Conservation (phyloP, 2,113 vertebrate genomes). For the Colossoma macropomum region DNA sequence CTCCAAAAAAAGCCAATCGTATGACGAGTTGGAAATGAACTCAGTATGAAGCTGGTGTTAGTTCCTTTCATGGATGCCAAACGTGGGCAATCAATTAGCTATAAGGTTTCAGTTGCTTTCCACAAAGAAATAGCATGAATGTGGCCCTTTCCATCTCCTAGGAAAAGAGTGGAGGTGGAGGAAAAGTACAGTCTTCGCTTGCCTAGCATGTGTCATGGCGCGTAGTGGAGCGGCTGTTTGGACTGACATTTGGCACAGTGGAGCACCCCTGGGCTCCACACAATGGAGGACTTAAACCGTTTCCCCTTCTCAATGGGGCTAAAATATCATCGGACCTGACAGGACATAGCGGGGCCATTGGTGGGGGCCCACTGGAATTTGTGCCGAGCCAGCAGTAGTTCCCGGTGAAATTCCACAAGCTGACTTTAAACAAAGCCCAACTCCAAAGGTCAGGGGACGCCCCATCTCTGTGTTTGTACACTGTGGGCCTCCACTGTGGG, state of each 20-base stretch:
- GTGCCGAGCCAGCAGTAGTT: conserved; percentile 68
- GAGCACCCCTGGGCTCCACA: conserved; percentile 18
- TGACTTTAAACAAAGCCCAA: conserved; percentile 72
- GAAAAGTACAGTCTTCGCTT: background rate
- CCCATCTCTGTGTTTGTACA: conserved; percentile 70
- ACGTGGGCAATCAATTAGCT: background rate
- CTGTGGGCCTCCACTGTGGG: conserved; percentile 52
- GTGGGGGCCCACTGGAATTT: conserved; percentile 63
- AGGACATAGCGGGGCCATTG: conserved; percentile 54
- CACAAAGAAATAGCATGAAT: background rate
- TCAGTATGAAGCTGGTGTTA: background rate
- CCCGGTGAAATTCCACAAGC: conserved; percentile 69
- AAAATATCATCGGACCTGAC: conserved; percentile 64
- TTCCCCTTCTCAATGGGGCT: conserved; percentile 58
- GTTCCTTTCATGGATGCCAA: background rate
- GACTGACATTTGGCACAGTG: conserved; percentile 52
- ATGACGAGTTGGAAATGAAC: background rate
- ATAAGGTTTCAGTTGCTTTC: background rate
- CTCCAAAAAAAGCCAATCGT: conserved; percentile 2
- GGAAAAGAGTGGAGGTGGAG: background rate
- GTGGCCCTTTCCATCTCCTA: background rate
- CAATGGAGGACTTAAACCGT: conserved; percentile 46
- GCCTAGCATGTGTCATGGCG: background rate
- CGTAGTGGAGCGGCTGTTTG: conserved; percentile 39
- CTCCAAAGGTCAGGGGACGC: conserved; percentile 58